Evolutionary conservation across 2,113 vertebrate genomes (phyloP), one percentile per base, ranked within the genome.

Genomic region (Ictalurus furcatus): DNA sequence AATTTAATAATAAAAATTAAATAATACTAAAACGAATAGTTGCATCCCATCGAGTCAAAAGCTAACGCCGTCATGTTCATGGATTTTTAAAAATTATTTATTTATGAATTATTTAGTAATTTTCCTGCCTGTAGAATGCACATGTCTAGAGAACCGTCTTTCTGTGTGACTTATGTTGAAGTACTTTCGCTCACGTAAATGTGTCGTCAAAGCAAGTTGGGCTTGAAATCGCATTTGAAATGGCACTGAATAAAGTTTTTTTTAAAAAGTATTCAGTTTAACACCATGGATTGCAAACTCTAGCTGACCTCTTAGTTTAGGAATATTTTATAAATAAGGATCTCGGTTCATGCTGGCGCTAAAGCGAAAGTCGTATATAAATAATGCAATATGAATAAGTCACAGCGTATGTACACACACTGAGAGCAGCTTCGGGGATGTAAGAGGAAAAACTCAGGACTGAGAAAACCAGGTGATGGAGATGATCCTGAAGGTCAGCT

Each of bases 401-500:
- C 58, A 61, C 56, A 6, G 79, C 19, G 2, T 19, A 56, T 19
- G 52, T 80, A 80, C 44, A 56, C 52, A 80, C 52, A 80, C 78
- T 4, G 56, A 25, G 30, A 34, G 54, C 4, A 56, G 52, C n/a
- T 85, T 56, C n/a, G 2, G 61, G 52, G 44, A 69, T 11, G 12
- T 21, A 1, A 40, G 37, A 40, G 37, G 59, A 82, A 30, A n/a
- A 3, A 30, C 23, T 19, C 44, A n/a, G 25, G 67, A 54, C 37
- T 44, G 54, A 86, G 89, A 74, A 73, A 61, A 44, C 3, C 5
- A 48, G 59, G 69, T 73, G 78, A 59, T 82, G 59, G 69, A 63
- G 78, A 59, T 82, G 85, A 85, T 54, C 59, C 85, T 74, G 92
- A 92, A 93, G 92, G 92, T 92, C 92, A 92, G 79, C 56, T 34